Evolutionary conservation across 2,888 invertebrate genomes (phyloP), one percentile per base, ranked within the genome.

Genomic region (Sphaerophoria taeniata): DNA sequence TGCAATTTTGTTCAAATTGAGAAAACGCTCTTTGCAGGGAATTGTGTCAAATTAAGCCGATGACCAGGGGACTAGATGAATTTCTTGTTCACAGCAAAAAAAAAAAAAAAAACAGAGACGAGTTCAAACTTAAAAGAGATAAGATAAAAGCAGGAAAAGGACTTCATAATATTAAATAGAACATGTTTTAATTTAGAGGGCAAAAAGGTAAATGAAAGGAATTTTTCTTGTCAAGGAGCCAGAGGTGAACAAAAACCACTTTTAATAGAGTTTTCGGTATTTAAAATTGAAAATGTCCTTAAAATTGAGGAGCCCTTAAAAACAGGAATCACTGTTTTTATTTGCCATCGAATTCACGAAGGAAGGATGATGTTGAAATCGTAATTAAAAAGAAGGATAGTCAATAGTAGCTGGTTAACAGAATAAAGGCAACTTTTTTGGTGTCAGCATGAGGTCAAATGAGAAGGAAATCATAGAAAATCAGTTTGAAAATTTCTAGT

Each of bases 1-100:
- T 83, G 83, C 83, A 83, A 83, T 83, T 78, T 72, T 83, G 74
- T 74, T 70, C 65, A 83, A 83, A 83, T 83, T 78, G 83, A 83
- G 78, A 74, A 24, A 78, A 83, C 70, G 74, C 58, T 78, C 70
- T 78, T 74, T 45, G 60, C 73, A 36, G 67, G 36, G 78, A 78
- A 74, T 83, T 78, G 83, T 74, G 78, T 78, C 78, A 78, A 83
- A 78, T 83, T 83, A 78, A 83, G 83, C 73, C 78, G 78, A 78
- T 65, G 78, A 47, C 67, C 67, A 39, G 67, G 53, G 24, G 53
- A 67, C 24, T 56, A 63, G 43, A 51, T 65, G 58, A 71, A 55
- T 72, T 24, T 53, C 4, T 5, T 5, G 43, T 11, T 9, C 12
- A 11, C 9, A 43, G 36, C 4, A 36, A 11, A 43, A 12, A 9